Conservation (phyloP, 92 coral and sea anemone species). For the Zoanthus solanderi region DNA sequence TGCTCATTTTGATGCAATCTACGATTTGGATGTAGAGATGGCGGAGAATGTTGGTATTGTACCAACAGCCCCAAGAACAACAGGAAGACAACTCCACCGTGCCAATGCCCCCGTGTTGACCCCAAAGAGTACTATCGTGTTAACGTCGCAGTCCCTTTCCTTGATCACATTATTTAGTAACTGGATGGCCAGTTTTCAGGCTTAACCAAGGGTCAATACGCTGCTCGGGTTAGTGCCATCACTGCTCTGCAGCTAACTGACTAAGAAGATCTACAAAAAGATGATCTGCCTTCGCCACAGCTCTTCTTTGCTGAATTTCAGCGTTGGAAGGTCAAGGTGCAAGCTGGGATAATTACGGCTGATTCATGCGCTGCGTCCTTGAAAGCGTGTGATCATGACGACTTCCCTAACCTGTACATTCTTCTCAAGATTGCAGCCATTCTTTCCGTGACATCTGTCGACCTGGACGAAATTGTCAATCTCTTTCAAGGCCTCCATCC, state of each 20-base stretch:
- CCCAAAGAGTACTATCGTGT: not conserved
- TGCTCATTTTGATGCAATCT: constrained; percentile 39
- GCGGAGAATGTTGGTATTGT: too few species aligned
- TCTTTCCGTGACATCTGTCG: not conserved
- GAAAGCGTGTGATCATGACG: constrained; percentile 41
- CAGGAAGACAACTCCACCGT: constrained; percentile 45
- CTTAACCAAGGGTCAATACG: not conserved
- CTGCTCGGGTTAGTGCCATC: constrained; percentile 27
- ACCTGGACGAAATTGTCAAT: too few species aligned
- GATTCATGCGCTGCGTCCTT: constrained; percentile 39
- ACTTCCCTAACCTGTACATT: constrained; percentile 44
- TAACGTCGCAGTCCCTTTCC: too few species aligned
- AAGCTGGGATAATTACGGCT: not conserved
- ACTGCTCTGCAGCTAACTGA: constrained; percentile 57
- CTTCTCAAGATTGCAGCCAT: constrained; percentile 57
- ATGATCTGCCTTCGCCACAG: not conserved
- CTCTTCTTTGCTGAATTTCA: not conserved
- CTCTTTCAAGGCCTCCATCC: too few species aligned
- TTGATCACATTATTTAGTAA: not conserved
- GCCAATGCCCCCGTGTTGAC: constrained; percentile 50
- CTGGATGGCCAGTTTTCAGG: not conserved
- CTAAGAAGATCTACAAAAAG: constrained; percentile 38
- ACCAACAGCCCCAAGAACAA: not conserved
- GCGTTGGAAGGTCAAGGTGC: too few species aligned
- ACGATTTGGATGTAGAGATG: not conserved